These are phyloP conservation scores for Nebria brevicollis DNA, from an alignment of 2,888 invertebrate species.

Conservation along the genomic window DNA sequence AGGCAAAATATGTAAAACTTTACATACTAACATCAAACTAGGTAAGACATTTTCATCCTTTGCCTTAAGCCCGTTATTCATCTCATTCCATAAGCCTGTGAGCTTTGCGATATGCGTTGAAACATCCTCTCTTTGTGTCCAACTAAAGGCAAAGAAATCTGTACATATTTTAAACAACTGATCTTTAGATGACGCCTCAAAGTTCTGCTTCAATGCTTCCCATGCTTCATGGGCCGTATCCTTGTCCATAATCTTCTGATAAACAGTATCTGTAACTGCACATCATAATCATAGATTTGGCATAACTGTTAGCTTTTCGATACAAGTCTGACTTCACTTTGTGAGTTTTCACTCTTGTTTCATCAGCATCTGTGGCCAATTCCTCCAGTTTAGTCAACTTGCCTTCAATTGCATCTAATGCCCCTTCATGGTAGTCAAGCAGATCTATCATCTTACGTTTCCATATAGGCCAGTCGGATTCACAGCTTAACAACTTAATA, in stretches of 20 bases:
- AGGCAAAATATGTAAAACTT: slow-evolving; percentile 50
- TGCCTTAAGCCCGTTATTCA: slow-evolving; percentile 50
- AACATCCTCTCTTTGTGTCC: slow-evolving; percentile 36
- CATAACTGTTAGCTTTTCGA: slow-evolving; percentile 53
- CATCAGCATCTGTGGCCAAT: slow-evolving; percentile 38
- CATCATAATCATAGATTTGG: slow-evolving; percentile 53
- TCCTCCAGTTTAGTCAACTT: slow-evolving; percentile 52
- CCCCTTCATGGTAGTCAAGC: slow-evolving; percentile 55
- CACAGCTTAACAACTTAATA: slow-evolving; percentile 50
- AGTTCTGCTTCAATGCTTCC: slow-evolving; percentile 40
- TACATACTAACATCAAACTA: slow-evolving; percentile 51
- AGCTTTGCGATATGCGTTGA: slow-evolving; percentile 42
- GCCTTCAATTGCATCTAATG: slow-evolving; percentile 52
- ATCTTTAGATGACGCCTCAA: slow-evolving; percentile 43
- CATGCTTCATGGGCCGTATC: slow-evolving; percentile 43
- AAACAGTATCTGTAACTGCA: slow-evolving; percentile 52
- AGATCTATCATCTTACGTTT: slow-evolving; percentile 54
- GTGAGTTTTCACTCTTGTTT: slow-evolving; percentile 22
- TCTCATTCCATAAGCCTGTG: slow-evolving; percentile 48
- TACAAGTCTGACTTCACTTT: too few species aligned
- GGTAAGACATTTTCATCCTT: slow-evolving; percentile 50
- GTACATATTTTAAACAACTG: slow-evolving; percentile 18
- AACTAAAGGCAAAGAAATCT: slow-evolving; percentile 19
- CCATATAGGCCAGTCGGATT: slow-evolving; percentile 55
- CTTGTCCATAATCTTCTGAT: slow-evolving; percentile 51